These are phyloP conservation scores for Anser cygnoides DNA, from an alignment of 2,113 vertebrate genomes.

Conservation along the genomic window DNA sequence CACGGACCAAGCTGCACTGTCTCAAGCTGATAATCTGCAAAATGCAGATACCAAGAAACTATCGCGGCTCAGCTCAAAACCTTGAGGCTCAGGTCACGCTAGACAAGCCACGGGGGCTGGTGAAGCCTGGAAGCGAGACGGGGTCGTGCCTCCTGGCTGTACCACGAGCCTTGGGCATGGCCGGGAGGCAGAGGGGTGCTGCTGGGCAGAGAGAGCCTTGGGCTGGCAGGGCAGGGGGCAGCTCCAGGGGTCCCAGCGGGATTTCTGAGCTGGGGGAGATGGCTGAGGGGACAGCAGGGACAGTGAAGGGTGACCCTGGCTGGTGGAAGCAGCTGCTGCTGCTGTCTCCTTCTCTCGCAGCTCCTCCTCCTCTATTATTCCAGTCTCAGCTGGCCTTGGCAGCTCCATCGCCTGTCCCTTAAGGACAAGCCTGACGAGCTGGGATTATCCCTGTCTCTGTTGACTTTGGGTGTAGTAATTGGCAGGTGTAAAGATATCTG, in stretches of 20 bases:
- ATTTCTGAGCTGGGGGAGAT: rapidly evolving
- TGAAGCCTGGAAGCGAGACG: background rate
- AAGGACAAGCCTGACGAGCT: rapidly evolving
- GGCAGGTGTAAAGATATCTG: background rate
- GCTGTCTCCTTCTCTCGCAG: background rate
- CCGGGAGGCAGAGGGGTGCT: background rate
- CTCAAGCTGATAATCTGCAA: background rate
- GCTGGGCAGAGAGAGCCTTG: too few species aligned
- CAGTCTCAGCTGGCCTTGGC: background rate
- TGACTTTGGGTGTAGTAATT: background rate
- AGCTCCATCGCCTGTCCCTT: background rate
- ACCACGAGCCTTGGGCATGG: background rate
- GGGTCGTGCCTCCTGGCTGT: background rate
- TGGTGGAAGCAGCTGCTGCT: background rate
- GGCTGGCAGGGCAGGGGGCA: background rate
- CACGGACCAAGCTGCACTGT: background rate
- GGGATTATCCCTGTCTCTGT: background rate
- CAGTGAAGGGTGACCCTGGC: background rate
- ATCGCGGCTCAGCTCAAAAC: background rate
- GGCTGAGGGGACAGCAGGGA: background rate
- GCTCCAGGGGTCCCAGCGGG: rapidly evolving
- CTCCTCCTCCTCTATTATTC: background rate
- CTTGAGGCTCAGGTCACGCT: background rate
- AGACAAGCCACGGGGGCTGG: background rate
- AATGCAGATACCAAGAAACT: background rate